phyloP scores from a whole-genome alignment of 2,113 vertebrate genomes.

The Elaphurus davidianus region DNA sequence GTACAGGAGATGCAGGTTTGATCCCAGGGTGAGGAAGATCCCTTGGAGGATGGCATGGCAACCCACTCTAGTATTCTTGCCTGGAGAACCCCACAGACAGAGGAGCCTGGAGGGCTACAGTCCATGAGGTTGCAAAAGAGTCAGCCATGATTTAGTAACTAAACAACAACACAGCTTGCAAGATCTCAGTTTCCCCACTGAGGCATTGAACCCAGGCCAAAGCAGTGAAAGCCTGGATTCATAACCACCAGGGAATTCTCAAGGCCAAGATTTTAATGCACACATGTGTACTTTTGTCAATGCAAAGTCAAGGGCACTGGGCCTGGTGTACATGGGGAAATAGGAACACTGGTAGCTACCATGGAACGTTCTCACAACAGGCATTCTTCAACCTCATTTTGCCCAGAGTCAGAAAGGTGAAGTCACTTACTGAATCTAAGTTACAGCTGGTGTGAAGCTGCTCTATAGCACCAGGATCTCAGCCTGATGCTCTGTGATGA shows the following conservation, averaged over 20 bases:
- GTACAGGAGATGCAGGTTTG: not conserved
- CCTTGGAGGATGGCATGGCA: not conserved
- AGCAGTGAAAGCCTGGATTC: fast-evolving
- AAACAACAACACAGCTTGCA: not conserved
- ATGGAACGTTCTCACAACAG: not conserved
- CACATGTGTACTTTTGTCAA: not conserved
- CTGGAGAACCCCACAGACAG: not conserved
- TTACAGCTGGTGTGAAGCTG: not conserved
- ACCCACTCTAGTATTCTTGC: not conserved
- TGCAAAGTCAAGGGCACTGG: not conserved
- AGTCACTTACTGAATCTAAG: not conserved
- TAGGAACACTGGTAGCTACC: not conserved
- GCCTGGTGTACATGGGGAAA: fast-evolving
- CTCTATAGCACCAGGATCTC: not conserved
- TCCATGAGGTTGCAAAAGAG: not conserved
- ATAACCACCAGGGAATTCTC: not conserved
- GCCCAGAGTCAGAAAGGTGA: not conserved
- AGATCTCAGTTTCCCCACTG: not conserved
- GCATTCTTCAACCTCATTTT: not conserved
- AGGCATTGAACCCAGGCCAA: not conserved
- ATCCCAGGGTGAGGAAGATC: not conserved
- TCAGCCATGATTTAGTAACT: not conserved
- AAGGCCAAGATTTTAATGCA: not conserved
- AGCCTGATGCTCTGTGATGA: not conserved
- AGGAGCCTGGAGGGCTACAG: not conserved